Evolutionary conservation across 2,888 invertebrate species (phyloP), one percentile per base, ranked within the genome.

Genomic region (Watsonalla binaria): DNA sequence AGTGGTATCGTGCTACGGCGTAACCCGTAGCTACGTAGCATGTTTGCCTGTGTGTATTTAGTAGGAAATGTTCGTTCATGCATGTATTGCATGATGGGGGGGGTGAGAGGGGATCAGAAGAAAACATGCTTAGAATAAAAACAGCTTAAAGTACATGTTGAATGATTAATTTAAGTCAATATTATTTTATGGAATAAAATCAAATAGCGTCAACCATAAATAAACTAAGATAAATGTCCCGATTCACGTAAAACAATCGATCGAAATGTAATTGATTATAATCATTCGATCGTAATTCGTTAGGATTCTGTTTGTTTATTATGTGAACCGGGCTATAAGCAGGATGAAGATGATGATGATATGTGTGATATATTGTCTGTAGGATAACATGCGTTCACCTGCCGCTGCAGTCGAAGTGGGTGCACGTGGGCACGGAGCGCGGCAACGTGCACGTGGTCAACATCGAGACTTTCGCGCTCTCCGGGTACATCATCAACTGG

Each of bases 401-500:
- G 78, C 98, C 99, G 59, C 95, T 99, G 79, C 97, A 97, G 91
- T 98, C 98, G 80, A 98, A 98, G 92, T 99, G 99, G 99, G 91
- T 99, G 76, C 98, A 99, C 92, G 96, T 99, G 68, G 99, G 99
- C 72, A 98, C 99, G 55, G 99, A 99, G 87, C 94, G 97, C 70
- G 99, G 99, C 65, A 99, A 99, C 92, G 96, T 99, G 75, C 98
- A 99, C 91, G 94, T 99, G 66, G 97, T 99, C 78, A 97, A 99
- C 92, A 95, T 99, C 74, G 99, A 99, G 91, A 95, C 96, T 72
- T 99, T 99, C 92, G 93, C 94, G 76, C 94, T 99, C 74, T 98
- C 98, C 79, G 98, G 99, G 63, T 99, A 99, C 92, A 94, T 98
- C 88, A 98, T 99, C 93, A 99, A 99, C 93, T 99, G 99, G 99